Evolutionary conservation across 1,140 invertebrate genomes (phyloP).

Genomic region (Thalassaphorura encarpata): DNA sequence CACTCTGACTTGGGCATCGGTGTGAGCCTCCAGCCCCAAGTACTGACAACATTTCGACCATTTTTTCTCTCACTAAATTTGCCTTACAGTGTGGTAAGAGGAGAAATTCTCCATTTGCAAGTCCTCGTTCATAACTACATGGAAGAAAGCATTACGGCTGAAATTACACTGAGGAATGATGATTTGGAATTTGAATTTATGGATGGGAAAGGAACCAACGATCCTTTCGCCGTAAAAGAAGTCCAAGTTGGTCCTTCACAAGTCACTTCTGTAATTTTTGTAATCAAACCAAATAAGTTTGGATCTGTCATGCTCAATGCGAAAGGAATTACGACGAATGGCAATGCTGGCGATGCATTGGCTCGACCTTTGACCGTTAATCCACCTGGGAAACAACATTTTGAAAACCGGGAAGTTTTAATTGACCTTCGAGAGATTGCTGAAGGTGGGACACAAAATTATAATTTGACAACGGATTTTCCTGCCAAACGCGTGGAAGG

Average conservation of each 20-base stretch:
- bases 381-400: constrained; percentile 16
- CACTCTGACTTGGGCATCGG: constrained; percentile 54
- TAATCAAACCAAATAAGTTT: constrained; percentile 10
- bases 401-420: background rate
- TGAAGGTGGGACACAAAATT: constrained; percentile 40
- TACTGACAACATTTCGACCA: constrained; percentile 16
- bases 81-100: constrained; percentile 24
- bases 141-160: constrained; percentile 10
- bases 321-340: constrained; percentile 52
- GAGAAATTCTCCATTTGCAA: constrained; percentile 43
- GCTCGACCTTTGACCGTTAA: constrained; percentile 11
- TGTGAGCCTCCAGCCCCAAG: background rate
- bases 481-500: constrained; percentile 41
- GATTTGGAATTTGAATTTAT: constrained; percentile 11
- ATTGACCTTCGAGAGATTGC: constrained; percentile 26
- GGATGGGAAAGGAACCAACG: background rate
- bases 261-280: constrained; percentile 12
- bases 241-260: constrained; percentile 1
- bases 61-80: constrained; percentile 24
- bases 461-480: background rate
- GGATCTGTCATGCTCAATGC: constrained; percentile 50
- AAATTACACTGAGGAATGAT: constrained; percentile 9
- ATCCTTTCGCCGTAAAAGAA: background rate
- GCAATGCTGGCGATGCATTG: constrained; percentile 39
- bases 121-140: constrained; percentile 64